Base-by-base conservation (phyloP, 1,140 invertebrate species). In the Brachionus rotundiformis region DNA sequence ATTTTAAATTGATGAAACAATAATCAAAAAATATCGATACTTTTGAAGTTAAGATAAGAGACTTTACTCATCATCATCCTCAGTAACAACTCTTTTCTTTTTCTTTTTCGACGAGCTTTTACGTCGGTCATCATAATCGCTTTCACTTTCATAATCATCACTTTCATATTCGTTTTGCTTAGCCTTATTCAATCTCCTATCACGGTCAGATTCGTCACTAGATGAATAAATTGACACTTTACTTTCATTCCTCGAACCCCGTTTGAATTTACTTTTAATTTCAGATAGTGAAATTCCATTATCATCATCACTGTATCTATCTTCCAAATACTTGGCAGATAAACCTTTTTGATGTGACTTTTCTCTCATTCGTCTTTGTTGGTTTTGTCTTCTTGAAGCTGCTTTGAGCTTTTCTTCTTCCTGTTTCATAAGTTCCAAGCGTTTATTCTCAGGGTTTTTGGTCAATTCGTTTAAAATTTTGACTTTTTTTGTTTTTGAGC, bases 341-440 rank as follows among this genome's bases (percentile, higher is more conserved):
- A 81, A 10, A 65, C 54, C 54, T 44, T 63, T 63, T 63, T 41
- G 36, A 63, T 63, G 54, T 29, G 79, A 63, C 29, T 63, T 63
- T 81, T 81, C 79, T 36, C 79, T 31, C 23, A 63, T 63, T 31
- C 79, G 19, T 16, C 54, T 65, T 31, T 81, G 79, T 29, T 81
- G 79, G 41, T 81, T 81, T 65, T 63, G 79, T 23, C 79, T 25
- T 19, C 79, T 49, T 31, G 54, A 63, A 23, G 39, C 79, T n/a
- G 54, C 79, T 31, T 49, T 81, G 4, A 65, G 33, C 19, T 65
- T 63, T 81, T 81, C 54, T 81, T 81, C 79, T 47, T 81, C 79
- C 65, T 81, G 41, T 41, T 81, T 41, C 8, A 81, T n/a, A 25
- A 63, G 19, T 13, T 41, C 54, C 5, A 16, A 19, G 3, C 76